A percentile compares a stretch with the other conserved stretches of the same genome.
Evolutionary conservation across 1,140 invertebrate species (phyloP).

Genomic region (Diploscapter pachys): DNA sequence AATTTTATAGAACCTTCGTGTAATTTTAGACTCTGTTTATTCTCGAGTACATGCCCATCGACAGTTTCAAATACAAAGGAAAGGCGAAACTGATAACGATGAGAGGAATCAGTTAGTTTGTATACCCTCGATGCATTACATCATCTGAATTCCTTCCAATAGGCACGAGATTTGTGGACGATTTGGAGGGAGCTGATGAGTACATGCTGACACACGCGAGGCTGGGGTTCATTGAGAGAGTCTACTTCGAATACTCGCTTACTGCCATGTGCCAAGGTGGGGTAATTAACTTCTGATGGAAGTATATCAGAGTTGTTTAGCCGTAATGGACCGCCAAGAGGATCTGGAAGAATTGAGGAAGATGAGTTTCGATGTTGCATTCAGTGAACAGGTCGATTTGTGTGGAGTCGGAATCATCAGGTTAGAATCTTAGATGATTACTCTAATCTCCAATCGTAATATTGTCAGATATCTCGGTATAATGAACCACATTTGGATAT

Average conservation of each 20-base stretch:
- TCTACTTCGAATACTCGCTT: slow-evolving; percentile 23
- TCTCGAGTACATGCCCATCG: not conserved
- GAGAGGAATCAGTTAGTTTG: too few species aligned
- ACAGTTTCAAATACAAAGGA: not conserved
- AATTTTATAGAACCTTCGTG: not conserved
- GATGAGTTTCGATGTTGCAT: slow-evolving; percentile 38
- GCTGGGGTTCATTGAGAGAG: slow-evolving; percentile 24
- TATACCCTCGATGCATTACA: not conserved
- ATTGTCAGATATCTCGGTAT: slow-evolving; percentile 33
- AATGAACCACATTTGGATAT: slow-evolving; percentile 38
- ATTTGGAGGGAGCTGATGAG: slow-evolving; percentile 2
- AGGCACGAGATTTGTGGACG: slow-evolving; percentile 15
- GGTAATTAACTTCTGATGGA: not conserved
- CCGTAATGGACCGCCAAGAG: slow-evolving; percentile 11
- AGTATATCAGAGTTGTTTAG: slow-evolving; percentile 15
- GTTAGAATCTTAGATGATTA: not conserved
- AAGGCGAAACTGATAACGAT: not conserved
- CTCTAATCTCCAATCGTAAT: not conserved
- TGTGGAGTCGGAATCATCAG: slow-evolving; percentile 36
- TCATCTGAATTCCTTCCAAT: not conserved
- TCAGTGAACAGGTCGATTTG: slow-evolving; percentile 40
- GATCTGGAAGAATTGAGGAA: slow-evolving; percentile 30
- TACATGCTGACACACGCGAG: slow-evolving; percentile 7
- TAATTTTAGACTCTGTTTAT: not conserved
- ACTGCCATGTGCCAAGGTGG: slow-evolving; percentile 24